These are phyloP conservation scores for Folsomia manolachei DNA, from an alignment of 2,888 invertebrate genomes.

Conservation along the genomic window DNA sequence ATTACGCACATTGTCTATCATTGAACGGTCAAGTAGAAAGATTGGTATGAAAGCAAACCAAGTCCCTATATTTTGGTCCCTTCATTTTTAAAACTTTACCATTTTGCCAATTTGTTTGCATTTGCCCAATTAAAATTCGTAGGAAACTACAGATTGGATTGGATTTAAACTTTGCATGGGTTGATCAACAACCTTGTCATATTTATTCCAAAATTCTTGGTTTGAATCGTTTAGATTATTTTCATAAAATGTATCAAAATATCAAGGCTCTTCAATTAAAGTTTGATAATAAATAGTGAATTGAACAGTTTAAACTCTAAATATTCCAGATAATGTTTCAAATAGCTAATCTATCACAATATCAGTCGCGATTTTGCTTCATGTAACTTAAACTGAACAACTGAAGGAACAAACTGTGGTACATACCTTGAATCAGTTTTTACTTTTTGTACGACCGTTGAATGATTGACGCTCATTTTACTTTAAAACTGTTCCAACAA, in stretches of 20 bases:
- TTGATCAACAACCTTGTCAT: background rate
- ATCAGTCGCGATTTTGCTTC: background rate
- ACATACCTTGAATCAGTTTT: slow-evolving; percentile 15
- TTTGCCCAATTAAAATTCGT: background rate
- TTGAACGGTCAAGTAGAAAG: too few relatives aligned
- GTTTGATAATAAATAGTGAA: too few relatives aligned
- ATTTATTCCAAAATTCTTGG: background rate
- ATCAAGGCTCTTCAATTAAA: background rate
- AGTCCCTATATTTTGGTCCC: background rate
- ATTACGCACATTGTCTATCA: too few relatives aligned
- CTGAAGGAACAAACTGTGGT: too few relatives aligned
- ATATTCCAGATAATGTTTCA: slow-evolving; percentile 7
- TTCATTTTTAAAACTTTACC: background rate
- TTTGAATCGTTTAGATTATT: background rate
- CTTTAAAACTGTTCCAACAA: slow-evolving; percentile 86
- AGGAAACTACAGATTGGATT: background rate
- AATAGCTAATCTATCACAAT: too few relatives aligned
- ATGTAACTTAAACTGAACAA: background rate
- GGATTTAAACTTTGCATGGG: too few relatives aligned
- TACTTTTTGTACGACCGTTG: background rate
- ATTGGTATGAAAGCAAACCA: background rate
- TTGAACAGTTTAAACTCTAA: too few relatives aligned
- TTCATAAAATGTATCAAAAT: background rate
- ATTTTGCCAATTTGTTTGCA: background rate
- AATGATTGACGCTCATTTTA: slow-evolving; percentile 52